Base-by-base conservation (phyloP, 2,888 invertebrate genomes). In the Polietes domitor region DNA sequence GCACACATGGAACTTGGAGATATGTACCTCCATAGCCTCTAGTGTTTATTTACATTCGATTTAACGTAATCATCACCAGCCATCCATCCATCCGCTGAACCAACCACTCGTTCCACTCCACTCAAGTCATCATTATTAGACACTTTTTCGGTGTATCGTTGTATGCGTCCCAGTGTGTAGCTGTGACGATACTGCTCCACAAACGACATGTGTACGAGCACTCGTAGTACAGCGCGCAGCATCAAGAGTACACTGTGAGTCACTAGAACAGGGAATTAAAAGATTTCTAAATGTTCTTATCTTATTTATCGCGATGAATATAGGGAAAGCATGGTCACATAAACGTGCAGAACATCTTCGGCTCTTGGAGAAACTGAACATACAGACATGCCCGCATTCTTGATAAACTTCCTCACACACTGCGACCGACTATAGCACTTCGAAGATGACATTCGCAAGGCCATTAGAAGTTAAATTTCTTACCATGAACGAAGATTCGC, bases 31-130 rank as follows among this genome's bases (percentile, higher is more conserved):
- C 26, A 73, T 43, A 58, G 73, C 73, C 73, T 58, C 73, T 32
- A 73, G 73, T 70, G 43, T 55, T 80, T 80, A 77, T 75, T 83
- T 80, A 83, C 83, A 71, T 80, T 65, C 80, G 74, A 83, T 80
- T 77, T 61, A 77, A 77, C 75, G 70, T 73, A 61, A 73, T 61
- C 41, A 73, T 73, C 73, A 73, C 24, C 58, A 75, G 47, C 63
- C 47, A 26, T 75, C 74, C 21, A 50, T 32, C 28, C 74, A 47
- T 28, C 17, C 24, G 32, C 47, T 32, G 28, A 10, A 19, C 24
- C 50, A 17, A 32, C 68, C 26, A 1, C 72, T 41, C 26, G 32
- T n/a, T 41, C 37, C 19, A 41, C 65, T 32, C 65, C 19, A 65
- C 68, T 68, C 68, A 12, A 73, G 24, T 58, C 58, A 73, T 73